A percentile compares a stretch with the other conserved stretches of the same genome.
phyloP scores from a whole-genome alignment of 1,140 invertebrate genomes.

The Aphis craccivora region DNA sequence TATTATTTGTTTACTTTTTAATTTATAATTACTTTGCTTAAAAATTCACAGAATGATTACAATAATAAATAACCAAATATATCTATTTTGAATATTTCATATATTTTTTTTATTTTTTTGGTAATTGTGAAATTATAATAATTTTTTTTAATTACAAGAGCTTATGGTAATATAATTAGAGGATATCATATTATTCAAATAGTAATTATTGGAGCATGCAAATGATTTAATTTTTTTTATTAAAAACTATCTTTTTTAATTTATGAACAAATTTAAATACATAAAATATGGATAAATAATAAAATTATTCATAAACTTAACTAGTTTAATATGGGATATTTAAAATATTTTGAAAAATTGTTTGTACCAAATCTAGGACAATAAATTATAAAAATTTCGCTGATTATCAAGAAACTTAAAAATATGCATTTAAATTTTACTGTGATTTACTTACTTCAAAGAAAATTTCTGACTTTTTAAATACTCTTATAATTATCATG shows the following conservation, averaged over 20 bases:
- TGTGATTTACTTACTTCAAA: not conserved
- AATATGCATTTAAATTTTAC: not conserved
- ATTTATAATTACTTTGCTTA: not conserved
- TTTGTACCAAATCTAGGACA: not conserved
- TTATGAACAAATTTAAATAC: not conserved
- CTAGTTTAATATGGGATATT: not conserved
- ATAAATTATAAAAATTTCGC: not conserved
- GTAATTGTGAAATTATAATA: not conserved
- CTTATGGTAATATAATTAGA: not conserved
- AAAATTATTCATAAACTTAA: not conserved
- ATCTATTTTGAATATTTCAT: constrained; percentile 2
- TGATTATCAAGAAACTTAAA: not conserved
- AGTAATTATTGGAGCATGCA: not conserved
- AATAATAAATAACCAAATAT: not conserved
- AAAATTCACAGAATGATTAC: not conserved
- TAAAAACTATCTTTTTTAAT: not conserved
- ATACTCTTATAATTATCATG: not conserved
- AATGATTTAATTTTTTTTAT: not conserved
- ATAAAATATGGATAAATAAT: not conserved
- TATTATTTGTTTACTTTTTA: not conserved
- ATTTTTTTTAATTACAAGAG: not conserved
- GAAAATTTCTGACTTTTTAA: not conserved
- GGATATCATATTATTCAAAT: not conserved
- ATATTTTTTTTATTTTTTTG: not conserved
- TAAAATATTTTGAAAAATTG: too few species aligned